Evolutionary conservation across 2,113 vertebrate species (phyloP).

Genomic region (Cololabis saira): DNA sequence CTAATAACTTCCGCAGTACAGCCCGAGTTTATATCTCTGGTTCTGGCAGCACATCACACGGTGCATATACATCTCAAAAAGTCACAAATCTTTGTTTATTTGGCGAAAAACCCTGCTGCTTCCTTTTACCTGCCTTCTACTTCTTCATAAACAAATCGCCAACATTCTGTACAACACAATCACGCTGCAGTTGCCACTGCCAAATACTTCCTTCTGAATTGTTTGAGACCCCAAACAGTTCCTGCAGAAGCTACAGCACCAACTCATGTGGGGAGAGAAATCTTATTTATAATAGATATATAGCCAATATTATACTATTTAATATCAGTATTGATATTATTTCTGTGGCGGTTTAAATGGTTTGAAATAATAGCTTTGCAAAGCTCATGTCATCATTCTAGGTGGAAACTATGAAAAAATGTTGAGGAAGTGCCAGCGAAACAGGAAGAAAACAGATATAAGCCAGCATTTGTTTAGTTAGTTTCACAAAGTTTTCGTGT

Average conservation of each 20-base stretch:
- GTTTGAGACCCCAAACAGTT: constrained; percentile 7
- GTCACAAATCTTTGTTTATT: constrained; percentile 20
- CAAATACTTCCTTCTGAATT: constrained; percentile 10
- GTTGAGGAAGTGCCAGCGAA: constrained; percentile 41
- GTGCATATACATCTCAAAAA: constrained; percentile 26
- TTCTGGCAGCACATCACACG: neutral
- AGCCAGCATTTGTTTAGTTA: constrained; percentile 10
- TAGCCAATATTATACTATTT: no score
- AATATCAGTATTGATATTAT: neutral
- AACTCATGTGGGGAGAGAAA: no score
- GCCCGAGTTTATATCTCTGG: neutral
- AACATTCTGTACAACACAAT: neutral
- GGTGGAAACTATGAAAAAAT: constrained; percentile 40
- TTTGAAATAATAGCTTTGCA: neutral
- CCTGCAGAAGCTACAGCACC: no score
- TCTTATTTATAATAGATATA: no score
- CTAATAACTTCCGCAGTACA: neutral
- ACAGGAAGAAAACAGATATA: constrained; percentile 51
- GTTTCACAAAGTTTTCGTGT: neutral
- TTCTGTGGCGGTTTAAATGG: neutral
- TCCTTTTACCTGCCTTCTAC: constrained; percentile 35
- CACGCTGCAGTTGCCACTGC: neutral
- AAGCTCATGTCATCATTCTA: constrained; percentile 14
- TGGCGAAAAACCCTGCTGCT: constrained; percentile 28
- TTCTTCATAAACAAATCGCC: neutral